Evolutionary conservation across 2,113 vertebrate genomes (phyloP).

Genomic region (Lontra canadensis): DNA sequence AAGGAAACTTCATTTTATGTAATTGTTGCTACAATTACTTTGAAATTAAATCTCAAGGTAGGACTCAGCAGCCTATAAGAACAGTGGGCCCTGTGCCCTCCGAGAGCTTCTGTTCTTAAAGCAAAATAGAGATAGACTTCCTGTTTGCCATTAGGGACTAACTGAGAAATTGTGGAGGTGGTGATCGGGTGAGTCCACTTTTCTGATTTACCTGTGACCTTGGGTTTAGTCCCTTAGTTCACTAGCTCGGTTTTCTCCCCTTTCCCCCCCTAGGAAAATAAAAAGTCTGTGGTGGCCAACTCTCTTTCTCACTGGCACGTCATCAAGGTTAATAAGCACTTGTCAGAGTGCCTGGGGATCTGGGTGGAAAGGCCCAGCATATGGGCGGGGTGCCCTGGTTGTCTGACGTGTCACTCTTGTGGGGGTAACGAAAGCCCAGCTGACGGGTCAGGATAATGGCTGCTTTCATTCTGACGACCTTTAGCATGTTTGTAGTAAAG

Average conservation of each 20-base stretch:
- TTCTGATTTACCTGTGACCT: background rate
- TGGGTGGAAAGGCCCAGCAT: background rate
- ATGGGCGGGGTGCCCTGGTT: constrained; percentile 10
- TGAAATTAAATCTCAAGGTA: background rate
- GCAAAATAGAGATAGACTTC: background rate
- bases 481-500: background rate
- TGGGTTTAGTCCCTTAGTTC: background rate
- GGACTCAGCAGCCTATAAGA: background rate
- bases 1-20: background rate
- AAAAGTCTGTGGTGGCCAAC: background rate
- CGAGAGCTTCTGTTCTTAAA: background rate
- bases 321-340: background rate
- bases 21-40: background rate
- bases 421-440: background rate
- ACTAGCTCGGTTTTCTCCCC: background rate
- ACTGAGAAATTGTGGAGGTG: background rate
- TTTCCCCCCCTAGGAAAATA: background rate
- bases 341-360: background rate
- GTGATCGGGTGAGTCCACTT: background rate
- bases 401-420: constrained; percentile 25
- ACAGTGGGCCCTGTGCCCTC: background rate
- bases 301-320: background rate
- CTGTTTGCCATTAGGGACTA: background rate
- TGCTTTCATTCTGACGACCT: background rate
- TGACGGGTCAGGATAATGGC: background rate